A percentile compares a stretch with the other conserved stretches of the same genome.
These are phyloP conservation scores for Neoscelio sp. DNA, from an alignment of 2,888 invertebrate species.

Conservation along the genomic window DNA sequence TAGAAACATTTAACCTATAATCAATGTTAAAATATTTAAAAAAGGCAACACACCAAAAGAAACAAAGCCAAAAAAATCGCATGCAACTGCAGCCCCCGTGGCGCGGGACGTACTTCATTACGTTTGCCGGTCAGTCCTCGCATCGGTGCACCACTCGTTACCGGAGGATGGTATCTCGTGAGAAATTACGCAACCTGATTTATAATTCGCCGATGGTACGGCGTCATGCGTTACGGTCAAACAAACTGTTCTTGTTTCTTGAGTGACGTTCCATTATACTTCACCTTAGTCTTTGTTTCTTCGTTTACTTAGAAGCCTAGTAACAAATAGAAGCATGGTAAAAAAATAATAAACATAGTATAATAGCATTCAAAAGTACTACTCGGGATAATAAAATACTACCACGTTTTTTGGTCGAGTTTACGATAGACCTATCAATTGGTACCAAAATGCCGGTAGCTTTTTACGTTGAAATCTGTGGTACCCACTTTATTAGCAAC, in stretches of 20 bases:
- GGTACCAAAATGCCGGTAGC: no score
- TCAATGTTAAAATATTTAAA: no score
- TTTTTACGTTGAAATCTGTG: no score
- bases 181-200: conserved; percentile 65
- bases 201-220: conserved; percentile 33
- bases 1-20: no score
- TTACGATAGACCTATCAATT: no score
- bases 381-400: no score
- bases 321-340: background rate
- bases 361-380: no score
- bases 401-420: no score
- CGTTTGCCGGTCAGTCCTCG: conserved; percentile 60
- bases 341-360: no score
- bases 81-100: conserved; percentile 49
- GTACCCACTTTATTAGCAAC: no score
- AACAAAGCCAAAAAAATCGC: conserved; percentile 21
- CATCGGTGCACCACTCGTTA: conserved; percentile 55
- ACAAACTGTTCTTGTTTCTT: conserved; percentile 49
- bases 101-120: conserved; percentile 63
- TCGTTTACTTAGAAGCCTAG: no score
- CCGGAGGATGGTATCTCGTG: conserved; percentile 63
- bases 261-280: conserved; percentile 12
- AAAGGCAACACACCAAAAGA: no score
- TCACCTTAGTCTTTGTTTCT: conserved; percentile 8
- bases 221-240: conserved; percentile 56